phyloP scores from a whole-genome alignment of 2,797 vertebrate species.

The Pipistrellus kuhlii region DNA sequence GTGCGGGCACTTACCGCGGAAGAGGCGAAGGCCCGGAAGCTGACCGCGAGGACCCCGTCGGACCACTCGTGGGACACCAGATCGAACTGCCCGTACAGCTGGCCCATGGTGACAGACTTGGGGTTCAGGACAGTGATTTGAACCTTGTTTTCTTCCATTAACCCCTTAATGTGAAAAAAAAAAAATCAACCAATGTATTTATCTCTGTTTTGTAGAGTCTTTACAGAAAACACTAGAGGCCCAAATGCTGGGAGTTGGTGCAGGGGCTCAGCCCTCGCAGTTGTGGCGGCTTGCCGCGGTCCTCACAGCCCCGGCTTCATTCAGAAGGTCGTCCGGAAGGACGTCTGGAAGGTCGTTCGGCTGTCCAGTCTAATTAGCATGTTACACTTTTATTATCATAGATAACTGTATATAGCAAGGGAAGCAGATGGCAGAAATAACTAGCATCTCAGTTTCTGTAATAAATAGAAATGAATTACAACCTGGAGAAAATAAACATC shows the following conservation, averaged over 20 bases:
- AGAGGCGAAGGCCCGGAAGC: slow-evolving; percentile 92
- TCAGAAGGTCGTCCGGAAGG: too few relatives aligned
- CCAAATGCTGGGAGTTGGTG: too few relatives aligned
- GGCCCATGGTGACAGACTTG: slow-evolving; percentile 95
- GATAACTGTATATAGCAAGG: background rate
- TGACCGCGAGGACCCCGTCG: slow-evolving; percentile 94
- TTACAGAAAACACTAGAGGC: background rate
- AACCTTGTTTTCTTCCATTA: slow-evolving; percentile 95
- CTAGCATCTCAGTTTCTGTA: background rate
- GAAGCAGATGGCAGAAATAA: background rate
- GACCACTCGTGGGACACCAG: slow-evolving; percentile 95
- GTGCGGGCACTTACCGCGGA: slow-evolving; percentile 87
- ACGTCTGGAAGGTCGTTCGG: too few relatives aligned
- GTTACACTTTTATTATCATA: too few relatives aligned
- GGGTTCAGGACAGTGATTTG: slow-evolving; percentile 95
- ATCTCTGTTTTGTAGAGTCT: background rate
- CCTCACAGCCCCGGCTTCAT: too few relatives aligned
- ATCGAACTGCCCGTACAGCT: slow-evolving; percentile 96
- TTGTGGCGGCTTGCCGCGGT: too few relatives aligned
- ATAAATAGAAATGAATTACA: background rate
- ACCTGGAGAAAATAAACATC: background rate
- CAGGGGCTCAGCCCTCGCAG: too few relatives aligned
- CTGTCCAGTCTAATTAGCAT: too few relatives aligned
- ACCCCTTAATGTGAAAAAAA: slow-evolving; percentile 84
- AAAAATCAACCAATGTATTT: background rate